Conservation (phyloP, 1,140 invertebrate genomes). For the Charaxes varanes region DNA sequence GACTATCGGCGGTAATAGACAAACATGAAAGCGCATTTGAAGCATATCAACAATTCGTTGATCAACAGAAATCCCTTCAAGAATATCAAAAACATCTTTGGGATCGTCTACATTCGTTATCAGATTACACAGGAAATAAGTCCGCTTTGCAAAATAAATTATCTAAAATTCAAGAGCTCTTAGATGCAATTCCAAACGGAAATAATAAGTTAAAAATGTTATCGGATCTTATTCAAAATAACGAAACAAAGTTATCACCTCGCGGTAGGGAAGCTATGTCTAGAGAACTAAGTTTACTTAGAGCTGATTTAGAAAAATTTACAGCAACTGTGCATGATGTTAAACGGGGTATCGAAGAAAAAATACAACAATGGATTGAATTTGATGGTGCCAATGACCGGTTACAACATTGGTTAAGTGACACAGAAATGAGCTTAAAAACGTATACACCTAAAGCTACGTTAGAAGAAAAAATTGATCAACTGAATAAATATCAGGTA, state of each 20-base stretch:
- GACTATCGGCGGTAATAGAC: constrained; percentile 53
- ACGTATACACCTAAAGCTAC: constrained; percentile 90
- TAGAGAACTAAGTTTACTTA: constrained; percentile 84
- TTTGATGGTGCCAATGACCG: constrained; percentile 91
- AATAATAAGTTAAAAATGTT: constrained; percentile 82
- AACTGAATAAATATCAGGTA: constrained; percentile 93
- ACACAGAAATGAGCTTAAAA: constrained; percentile 90
- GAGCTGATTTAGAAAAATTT: constrained; percentile 88
- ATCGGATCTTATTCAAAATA: constrained; percentile 80
- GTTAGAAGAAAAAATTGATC: constrained; percentile 92
- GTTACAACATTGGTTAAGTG: constrained; percentile 87
- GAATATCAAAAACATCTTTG: constrained; percentile 92
- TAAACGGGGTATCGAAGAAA: constrained; percentile 85
- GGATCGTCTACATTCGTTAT: constrained; percentile 85
- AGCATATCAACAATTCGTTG: constrained; percentile 87
- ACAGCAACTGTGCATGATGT: constrained; percentile 84
- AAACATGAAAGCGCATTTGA: constrained; percentile 85
- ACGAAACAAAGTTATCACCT: constrained; percentile 79
- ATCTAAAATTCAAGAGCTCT: constrained; percentile 83
- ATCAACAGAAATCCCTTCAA: constrained; percentile 88
- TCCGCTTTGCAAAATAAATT: constrained; percentile 82
- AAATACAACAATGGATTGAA: constrained; percentile 91
- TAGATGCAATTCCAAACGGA: constrained; percentile 84
- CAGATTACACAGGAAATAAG: constrained; percentile 89
- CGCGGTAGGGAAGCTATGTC: constrained; percentile 88